Evolutionary conservation across 2,888 invertebrate genomes (phyloP).

Genomic region (Rosalia funebris): DNA sequence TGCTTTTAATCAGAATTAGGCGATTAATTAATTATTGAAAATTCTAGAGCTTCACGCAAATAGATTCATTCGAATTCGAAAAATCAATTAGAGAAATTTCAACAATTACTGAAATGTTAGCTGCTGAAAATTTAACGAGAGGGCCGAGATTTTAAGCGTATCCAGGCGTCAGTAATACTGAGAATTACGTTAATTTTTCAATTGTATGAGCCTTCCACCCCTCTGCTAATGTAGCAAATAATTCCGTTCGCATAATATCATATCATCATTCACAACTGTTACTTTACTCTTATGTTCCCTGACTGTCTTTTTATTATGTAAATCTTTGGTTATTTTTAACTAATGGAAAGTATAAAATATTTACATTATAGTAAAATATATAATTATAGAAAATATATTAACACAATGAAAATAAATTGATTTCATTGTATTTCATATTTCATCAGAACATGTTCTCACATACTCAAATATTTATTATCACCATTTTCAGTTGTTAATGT

Average conservation of each 20-base stretch:
- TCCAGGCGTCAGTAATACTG: conserved; percentile 30
- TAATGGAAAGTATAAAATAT: too few relatives aligned
- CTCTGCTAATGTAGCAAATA: conserved; percentile 27
- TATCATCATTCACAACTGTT: conserved; percentile 23
- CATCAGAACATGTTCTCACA: too few relatives aligned
- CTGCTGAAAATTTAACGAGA: conserved; percentile 31
- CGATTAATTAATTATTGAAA: conserved; percentile 20
- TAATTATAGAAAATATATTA: too few relatives aligned
- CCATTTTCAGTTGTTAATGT: too few relatives aligned
- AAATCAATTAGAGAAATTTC: conserved; percentile 30
- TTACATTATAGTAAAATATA: too few relatives aligned
- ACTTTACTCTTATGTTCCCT: neutral
- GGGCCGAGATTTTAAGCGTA: conserved; percentile 26
- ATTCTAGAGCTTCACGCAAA: too few relatives aligned
- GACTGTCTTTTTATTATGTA: too few relatives aligned
- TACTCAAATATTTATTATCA: too few relatives aligned
- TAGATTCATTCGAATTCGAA: neutral
- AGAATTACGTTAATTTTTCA: conserved; percentile 30
- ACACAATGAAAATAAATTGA: too few relatives aligned
- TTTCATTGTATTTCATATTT: too few relatives aligned
- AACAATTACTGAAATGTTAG: conserved; percentile 25
- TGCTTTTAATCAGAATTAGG: conserved; percentile 15
- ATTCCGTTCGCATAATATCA: conserved; percentile 11
- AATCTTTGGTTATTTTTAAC: too few relatives aligned
- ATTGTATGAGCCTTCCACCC: conserved; percentile 27